phyloP scores from a whole-genome alignment of 2,113 vertebrate genomes.

The Rhombomys opimus region DNA sequence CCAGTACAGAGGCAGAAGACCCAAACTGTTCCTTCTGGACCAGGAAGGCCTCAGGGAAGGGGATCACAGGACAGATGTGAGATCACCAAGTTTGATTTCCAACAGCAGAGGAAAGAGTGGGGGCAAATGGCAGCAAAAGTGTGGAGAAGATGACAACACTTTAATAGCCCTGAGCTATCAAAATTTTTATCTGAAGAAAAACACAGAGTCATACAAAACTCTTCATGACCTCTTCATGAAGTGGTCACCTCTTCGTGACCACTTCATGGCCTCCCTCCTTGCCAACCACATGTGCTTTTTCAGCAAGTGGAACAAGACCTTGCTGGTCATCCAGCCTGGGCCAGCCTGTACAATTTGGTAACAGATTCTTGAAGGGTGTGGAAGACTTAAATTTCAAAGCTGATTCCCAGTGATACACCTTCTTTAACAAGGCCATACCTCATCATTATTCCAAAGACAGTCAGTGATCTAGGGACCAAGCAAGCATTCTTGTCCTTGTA shows the following conservation, averaged over 20 bases:
- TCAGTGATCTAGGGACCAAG: background rate
- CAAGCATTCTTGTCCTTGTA: background rate
- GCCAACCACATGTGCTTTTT: background rate
- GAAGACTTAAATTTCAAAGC: background rate
- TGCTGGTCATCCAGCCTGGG: background rate
- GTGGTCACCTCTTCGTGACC: no score
- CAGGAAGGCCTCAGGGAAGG: slow-evolving; percentile 49
- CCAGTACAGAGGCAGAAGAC: slow-evolving; percentile 77
- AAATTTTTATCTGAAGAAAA: slow-evolving; percentile 72
- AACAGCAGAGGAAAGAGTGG: slow-evolving; percentile 82
- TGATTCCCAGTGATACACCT: background rate
- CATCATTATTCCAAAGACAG: background rate
- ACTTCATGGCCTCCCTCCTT: background rate
- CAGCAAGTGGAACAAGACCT: background rate
- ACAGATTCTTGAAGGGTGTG: slow-evolving; percentile 41
- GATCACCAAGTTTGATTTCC: slow-evolving; percentile 89
- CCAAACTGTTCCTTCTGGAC: slow-evolving; percentile 74
- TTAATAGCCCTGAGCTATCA: slow-evolving; percentile 32
- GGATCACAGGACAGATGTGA: slow-evolving; percentile 81
- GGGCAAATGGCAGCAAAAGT: slow-evolving; percentile 43
- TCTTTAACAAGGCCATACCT: background rate
- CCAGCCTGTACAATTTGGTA: slow-evolving; percentile 77
- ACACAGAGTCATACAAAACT: slow-evolving; percentile 78
- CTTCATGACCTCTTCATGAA: no score
- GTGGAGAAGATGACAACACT: background rate